Percentiles rank a stretch among this genome's conserved stretches.
Conservation (phyloP, 53 echinoderm and acorn worm genomes). For the Echinarachnius parma region DNA sequence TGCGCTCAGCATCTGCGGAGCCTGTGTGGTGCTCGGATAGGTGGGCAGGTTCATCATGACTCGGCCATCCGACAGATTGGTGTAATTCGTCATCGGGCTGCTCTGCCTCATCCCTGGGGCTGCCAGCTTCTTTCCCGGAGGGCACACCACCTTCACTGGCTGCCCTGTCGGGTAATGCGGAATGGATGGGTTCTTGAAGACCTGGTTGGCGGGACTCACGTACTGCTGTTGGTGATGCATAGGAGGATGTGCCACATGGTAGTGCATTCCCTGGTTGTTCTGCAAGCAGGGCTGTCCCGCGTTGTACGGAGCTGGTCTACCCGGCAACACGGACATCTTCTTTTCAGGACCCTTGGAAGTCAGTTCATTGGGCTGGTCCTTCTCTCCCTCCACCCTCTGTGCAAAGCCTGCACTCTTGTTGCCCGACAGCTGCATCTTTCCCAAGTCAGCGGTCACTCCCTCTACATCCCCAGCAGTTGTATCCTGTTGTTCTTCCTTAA, state of each 20-base stretch:
- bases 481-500: neutral
- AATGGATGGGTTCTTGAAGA: too few relatives aligned
- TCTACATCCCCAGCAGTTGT: neutral
- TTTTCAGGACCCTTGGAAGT: slow-evolving; percentile 19
- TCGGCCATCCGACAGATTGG: neutral
- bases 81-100: too few relatives aligned
- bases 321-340: too few relatives aligned
- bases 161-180: too few relatives aligned
- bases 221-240: too few relatives aligned
- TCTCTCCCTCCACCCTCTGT: slow-evolving; percentile 16
- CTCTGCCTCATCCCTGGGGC: slow-evolving; percentile 11
- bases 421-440: neutral
- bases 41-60: neutral
- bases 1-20: neutral
- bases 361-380: neutral
- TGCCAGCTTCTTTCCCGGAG: neutral
- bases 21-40: too few relatives aligned
- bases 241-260: too few relatives aligned
- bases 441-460: neutral
- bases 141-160: too few relatives aligned
- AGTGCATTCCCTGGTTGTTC: too few relatives aligned
- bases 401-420: slow-evolving; percentile 6
- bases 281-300: too few relatives aligned
- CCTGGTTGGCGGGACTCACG: too few relatives aligned
- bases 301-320: too few relatives aligned